Evolutionary conservation across 2,888 invertebrate species (phyloP).

Genomic region (Hypsopygia costalis): DNA sequence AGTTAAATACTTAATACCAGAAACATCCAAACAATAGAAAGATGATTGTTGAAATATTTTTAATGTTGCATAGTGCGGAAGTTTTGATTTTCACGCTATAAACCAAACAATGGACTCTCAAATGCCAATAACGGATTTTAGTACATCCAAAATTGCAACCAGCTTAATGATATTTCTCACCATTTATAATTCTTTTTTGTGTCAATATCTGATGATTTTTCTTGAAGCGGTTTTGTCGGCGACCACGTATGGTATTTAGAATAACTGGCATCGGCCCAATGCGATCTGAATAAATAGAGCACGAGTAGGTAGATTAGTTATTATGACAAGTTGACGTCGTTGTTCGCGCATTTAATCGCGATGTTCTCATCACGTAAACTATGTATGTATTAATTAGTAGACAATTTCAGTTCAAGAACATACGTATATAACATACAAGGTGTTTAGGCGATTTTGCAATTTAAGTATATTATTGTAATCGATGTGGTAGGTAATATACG

Average conservation of each 20-base stretch:
- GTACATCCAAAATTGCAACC: constrained; percentile 38
- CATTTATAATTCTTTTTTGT: constrained; percentile 36
- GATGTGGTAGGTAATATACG: too few species aligned
- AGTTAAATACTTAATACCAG: background rate
- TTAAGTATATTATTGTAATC: too few species aligned
- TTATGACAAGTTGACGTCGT: constrained; percentile 62
- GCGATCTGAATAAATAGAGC: constrained; percentile 58
- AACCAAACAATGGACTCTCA: constrained; percentile 47
- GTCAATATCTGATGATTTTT: constrained; percentile 26
- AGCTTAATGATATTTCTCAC: constrained; percentile 46
- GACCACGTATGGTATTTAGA: constrained; percentile 65
- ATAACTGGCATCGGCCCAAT: constrained; percentile 61
- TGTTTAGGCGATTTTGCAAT: too few species aligned
- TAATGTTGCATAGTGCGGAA: constrained; percentile 41
- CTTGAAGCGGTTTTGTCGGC: constrained; percentile 47
- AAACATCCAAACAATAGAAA: constrained; percentile 7
- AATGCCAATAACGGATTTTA: constrained; percentile 34
- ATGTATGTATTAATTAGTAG: constrained; percentile 26
- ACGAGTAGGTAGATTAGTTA: constrained; percentile 66
- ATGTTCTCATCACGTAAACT: constrained; percentile 37
- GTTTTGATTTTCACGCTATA: constrained; percentile 57
- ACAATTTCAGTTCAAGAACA: too few species aligned
- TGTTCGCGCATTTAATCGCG: constrained; percentile 20
- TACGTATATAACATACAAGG: too few species aligned
- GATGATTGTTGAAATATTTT: constrained; percentile 3